phyloP scores from a whole-genome alignment of 2,797 vertebrate species.

The Danionella dracula region DNA sequence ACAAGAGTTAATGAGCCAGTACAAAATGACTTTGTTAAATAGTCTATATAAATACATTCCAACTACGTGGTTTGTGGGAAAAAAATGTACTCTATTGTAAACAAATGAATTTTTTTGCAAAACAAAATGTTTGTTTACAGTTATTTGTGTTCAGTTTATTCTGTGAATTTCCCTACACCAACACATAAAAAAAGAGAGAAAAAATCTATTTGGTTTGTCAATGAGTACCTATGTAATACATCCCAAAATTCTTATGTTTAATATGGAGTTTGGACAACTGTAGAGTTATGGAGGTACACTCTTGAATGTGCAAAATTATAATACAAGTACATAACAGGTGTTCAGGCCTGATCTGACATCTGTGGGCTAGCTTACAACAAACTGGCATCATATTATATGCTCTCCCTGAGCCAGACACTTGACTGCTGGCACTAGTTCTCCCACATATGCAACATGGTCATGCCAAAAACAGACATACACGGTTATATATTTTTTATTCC shows the following conservation, averaged over 20 bases:
- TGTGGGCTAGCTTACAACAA: background rate
- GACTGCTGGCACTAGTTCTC: background rate
- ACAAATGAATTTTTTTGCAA: too few relatives aligned
- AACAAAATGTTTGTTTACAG: too few relatives aligned
- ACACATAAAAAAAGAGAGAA: too few relatives aligned
- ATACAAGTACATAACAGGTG: background rate
- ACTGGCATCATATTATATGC: background rate
- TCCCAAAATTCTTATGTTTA: constrained; percentile 13
- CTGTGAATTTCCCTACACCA: too few relatives aligned
- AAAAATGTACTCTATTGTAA: too few relatives aligned
- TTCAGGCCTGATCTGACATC: background rate
- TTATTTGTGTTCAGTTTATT: too few relatives aligned
- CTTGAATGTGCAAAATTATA: constrained; percentile 9
- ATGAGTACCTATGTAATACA: too few relatives aligned
- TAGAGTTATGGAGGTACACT: background rate
- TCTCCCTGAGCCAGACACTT: background rate
- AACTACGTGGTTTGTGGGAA: too few relatives aligned
- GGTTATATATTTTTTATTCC: too few relatives aligned
- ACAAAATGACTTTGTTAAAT: background rate
- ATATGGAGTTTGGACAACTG: background rate
- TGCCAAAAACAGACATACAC: background rate
- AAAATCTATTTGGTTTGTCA: too few relatives aligned
- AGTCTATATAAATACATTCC: too few relatives aligned
- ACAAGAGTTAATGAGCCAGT: background rate
- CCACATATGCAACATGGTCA: background rate